Evolutionary conservation across 2,797 vertebrate genomes (phyloP).

Genomic region (Borostomias antarcticus): DNA sequence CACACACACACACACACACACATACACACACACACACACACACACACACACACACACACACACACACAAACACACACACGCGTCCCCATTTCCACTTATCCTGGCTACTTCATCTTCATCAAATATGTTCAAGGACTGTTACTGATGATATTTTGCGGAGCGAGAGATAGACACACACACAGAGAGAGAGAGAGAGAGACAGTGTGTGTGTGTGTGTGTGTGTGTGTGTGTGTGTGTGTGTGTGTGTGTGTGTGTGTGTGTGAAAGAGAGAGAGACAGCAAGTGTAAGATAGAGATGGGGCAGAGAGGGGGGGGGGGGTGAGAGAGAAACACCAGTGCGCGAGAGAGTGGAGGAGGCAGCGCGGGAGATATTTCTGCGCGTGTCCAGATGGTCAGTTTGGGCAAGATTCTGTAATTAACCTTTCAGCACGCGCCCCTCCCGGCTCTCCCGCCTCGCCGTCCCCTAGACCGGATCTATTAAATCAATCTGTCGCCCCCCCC

Average conservation of each 20-base stretch:
- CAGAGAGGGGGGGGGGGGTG: background rate
- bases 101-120: background rate
- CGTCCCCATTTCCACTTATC: background rate
- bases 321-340: too few relatives aligned
- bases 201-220: too few relatives aligned
- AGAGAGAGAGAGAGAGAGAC: background rate
- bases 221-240: too few relatives aligned
- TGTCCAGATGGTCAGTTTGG: constrained; percentile 29
- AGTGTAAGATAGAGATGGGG: background rate
- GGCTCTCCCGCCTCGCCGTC: background rate
- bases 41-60: background rate
- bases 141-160: background rate
- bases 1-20: background rate
- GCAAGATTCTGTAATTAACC: constrained; percentile 29
- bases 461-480: constrained; percentile 14
- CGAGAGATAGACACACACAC: too few relatives aligned
- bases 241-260: too few relatives aligned
- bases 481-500: constrained; percentile 21
- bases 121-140: background rate
- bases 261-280: too few relatives aligned
- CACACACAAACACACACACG: background rate
- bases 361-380: constrained; percentile 5
- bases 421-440: constrained; percentile 6
- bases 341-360: background rate
- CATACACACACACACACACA: too few relatives aligned